phyloP scores from a whole-genome alignment of 2,888 invertebrate genomes.

The Drosophila monieri region DNA sequence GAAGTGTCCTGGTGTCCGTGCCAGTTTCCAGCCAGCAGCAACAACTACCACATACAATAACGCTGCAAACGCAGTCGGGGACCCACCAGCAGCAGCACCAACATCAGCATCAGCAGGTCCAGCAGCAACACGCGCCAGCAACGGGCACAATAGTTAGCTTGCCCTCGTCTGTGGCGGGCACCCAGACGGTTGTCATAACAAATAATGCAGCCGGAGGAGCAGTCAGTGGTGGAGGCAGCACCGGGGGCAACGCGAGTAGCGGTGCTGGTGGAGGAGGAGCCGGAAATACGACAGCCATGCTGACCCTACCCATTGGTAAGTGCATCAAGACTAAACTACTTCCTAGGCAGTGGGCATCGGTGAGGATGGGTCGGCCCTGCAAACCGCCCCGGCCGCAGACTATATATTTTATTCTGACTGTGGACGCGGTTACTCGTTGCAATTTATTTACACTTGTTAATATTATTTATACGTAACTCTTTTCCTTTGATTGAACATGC shows the following conservation, averaged over 20 bases:
- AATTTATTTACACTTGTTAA: constrained; percentile 30
- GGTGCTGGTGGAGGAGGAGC: constrained; percentile 32
- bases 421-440: constrained; percentile 26
- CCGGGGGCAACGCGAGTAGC: constrained; percentile 31
- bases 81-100: constrained; percentile 82
- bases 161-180: constrained; percentile 77
- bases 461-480: constrained; percentile 42
- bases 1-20: constrained; percentile 88
- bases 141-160: constrained; percentile 85
- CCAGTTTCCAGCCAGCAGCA: constrained; percentile 85
- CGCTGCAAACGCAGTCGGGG: constrained; percentile 77
- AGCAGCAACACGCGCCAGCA: constrained; percentile 83
- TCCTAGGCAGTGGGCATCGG: background rate
- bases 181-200: constrained; percentile 84
- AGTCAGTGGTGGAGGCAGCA: constrained; percentile 38
- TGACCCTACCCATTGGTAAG: constrained; percentile 87
- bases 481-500: constrained; percentile 69
- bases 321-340: constrained; percentile 20
- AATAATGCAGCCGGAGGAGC: constrained; percentile 59
- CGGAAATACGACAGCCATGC: constrained; percentile 84
- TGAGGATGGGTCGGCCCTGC: background rate
- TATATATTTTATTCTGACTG: constrained; percentile 12
- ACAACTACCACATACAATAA: constrained; percentile 81
- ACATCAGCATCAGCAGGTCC: constrained; percentile 65
- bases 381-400: constrained; percentile 23